Conservation (phyloP, 2,797 vertebrate species). For the Distichodus sexfasciatus region DNA sequence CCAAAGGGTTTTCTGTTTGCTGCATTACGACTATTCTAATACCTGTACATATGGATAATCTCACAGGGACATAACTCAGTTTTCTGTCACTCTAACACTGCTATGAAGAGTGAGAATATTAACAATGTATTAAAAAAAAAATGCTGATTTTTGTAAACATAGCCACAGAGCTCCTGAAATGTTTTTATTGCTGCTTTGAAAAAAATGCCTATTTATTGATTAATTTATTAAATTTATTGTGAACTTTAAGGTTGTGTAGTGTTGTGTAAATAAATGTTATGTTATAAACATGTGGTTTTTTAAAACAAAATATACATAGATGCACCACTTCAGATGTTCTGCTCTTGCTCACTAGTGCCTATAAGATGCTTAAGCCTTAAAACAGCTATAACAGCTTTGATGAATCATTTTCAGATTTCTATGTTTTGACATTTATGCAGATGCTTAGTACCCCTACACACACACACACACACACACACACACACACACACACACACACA, state of each 20-base stretch:
- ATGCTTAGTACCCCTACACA: conserved; percentile 17
- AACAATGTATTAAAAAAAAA: no score
- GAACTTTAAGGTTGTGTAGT: conserved; percentile 65
- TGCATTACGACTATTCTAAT: no score
- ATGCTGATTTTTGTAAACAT: background rate
- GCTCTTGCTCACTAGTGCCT: background rate
- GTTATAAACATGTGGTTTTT: conserved; percentile 24
- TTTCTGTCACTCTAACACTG: background rate
- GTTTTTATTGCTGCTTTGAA: conserved; percentile 78
- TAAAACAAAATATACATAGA: conserved; percentile 8
- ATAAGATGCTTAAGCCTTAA: background rate
- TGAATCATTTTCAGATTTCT: background rate
- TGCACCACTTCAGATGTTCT: background rate
- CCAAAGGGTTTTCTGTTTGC: no score
- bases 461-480: background rate
- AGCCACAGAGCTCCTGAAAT: conserved; percentile 55
- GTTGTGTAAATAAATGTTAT: conserved; percentile 51
- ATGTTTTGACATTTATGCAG: conserved; percentile 5
- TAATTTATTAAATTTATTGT: conserved; percentile 89
- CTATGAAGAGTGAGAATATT: no score
- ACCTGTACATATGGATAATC: no score
- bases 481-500: background rate
- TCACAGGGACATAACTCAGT: no score
- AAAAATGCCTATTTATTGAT: conserved; percentile 89
- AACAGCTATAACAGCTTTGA: background rate